phyloP scores from a whole-genome alignment of 2,113 vertebrate genomes.

The Barbus barbus region DNA sequence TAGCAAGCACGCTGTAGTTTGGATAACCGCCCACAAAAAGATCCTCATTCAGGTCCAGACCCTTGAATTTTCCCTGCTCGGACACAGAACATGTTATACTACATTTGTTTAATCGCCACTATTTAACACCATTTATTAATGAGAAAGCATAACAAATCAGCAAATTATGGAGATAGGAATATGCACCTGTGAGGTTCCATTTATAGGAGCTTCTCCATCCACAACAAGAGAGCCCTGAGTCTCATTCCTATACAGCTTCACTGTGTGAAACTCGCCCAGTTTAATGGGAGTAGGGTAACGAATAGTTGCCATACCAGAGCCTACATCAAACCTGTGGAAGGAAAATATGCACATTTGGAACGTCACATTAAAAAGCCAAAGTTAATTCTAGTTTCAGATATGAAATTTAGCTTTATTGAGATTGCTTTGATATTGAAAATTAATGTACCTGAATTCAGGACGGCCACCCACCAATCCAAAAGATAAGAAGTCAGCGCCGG shows the following conservation, averaged over 20 bases:
- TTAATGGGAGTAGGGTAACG: conserved; percentile 84
- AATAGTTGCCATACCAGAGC: conserved; percentile 96
- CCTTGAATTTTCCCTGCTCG: conserved; percentile 92
- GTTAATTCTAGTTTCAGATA: background rate
- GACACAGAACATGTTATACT: conserved; percentile 20
- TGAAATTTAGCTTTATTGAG: background rate
- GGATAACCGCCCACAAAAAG: conserved; percentile 94
- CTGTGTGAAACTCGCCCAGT: conserved; percentile 91
- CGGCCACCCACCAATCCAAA: conserved; percentile 91
- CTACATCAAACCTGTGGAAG: conserved; percentile 86
- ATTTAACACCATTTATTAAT: background rate
- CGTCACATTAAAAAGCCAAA: background rate
- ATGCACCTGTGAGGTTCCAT: conserved; percentile 90
- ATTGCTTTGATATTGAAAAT: background rate
- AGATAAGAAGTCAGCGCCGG: conserved; percentile 90
- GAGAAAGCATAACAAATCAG: background rate
- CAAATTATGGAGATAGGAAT: background rate
- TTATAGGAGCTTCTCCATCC: conserved; percentile 79
- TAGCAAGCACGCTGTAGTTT: conserved; percentile 80
- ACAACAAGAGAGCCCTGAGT: conserved; percentile 86
- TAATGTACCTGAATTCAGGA: conserved; percentile 88
- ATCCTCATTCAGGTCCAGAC: conserved; percentile 94
- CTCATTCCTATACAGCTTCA: conserved; percentile 87
- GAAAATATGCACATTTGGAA: background rate
- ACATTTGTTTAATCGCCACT: background rate